Percentiles rank a stretch among this genome's conserved stretches.
These are phyloP conservation scores for Phrixothrix hirtus DNA, from an alignment of 2,888 invertebrate genomes.

Conservation along the genomic window DNA sequence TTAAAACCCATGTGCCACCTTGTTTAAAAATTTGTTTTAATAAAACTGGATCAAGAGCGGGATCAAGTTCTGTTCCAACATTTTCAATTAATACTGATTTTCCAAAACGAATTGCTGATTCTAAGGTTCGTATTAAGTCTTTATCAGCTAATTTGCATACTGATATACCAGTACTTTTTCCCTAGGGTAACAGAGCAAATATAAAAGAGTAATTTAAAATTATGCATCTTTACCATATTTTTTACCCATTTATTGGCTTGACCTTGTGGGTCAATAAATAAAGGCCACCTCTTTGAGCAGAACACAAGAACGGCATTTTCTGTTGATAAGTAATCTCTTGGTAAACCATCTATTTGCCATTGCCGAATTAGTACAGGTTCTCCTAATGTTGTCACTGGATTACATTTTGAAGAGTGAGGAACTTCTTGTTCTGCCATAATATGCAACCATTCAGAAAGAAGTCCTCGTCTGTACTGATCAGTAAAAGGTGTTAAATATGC, in stretches of 20 bases:
- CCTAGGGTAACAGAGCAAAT: slow-evolving; percentile 58
- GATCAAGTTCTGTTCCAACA: slow-evolving; percentile 82
- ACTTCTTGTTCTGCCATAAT: slow-evolving; percentile 59
- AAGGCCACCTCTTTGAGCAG: slow-evolving; percentile 83
- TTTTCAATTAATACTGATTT: slow-evolving; percentile 82
- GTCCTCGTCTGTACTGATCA: slow-evolving; percentile 63
- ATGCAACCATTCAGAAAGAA: slow-evolving; percentile 64
- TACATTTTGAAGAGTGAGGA: slow-evolving; percentile 70
- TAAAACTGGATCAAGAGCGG: slow-evolving; percentile 81
- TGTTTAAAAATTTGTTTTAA: slow-evolving; percentile 77
- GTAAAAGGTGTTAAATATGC: slow-evolving; percentile 83
- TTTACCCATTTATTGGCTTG: slow-evolving; percentile 93
- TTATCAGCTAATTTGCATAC: slow-evolving; percentile 73
- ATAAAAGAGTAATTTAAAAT: neutral
- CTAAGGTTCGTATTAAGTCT: slow-evolving; percentile 70
- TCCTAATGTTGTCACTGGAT: slow-evolving; percentile 70
- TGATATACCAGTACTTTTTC: slow-evolving; percentile 70
- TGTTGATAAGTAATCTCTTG: slow-evolving; percentile 81
- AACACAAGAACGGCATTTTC: slow-evolving; percentile 86
- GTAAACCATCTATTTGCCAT: slow-evolving; percentile 86
- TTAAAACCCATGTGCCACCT: slow-evolving; percentile 74
- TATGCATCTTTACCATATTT: slow-evolving; percentile 74
- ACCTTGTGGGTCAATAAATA: slow-evolving; percentile 90
- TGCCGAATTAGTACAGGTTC: slow-evolving; percentile 75
- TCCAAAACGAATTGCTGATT: slow-evolving; percentile 73